Evolutionary conservation across 2,888 invertebrate species (phyloP).

Genomic region (Leucoma salicis): DNA sequence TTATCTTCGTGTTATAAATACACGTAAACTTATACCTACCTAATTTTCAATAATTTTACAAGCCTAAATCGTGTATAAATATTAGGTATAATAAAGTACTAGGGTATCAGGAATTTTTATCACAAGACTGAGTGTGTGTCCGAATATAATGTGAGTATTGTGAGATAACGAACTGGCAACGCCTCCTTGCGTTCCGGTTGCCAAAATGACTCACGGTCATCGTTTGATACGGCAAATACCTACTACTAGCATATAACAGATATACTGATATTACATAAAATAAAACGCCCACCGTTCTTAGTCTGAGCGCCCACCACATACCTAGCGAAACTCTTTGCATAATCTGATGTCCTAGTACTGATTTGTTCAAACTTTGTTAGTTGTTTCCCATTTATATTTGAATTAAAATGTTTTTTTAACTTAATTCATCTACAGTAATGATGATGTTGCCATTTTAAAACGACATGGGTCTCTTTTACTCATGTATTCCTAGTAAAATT

Average conservation of each 20-base stretch:
- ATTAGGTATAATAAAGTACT: slow-evolving; percentile 48
- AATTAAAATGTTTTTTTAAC: slow-evolving; percentile 5
- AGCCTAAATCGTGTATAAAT: no score
- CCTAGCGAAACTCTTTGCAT: slow-evolving; percentile 29
- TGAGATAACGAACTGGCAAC: slow-evolving; percentile 60
- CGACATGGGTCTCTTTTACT: slow-evolving; percentile 2
- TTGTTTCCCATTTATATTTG: slow-evolving; percentile 19
- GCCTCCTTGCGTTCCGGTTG: slow-evolving; percentile 67
- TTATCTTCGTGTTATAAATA: no score
- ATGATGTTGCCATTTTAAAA: no score
- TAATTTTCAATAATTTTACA: no score
- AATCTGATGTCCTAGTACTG: slow-evolving; percentile 47
- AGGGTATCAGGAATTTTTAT: slow-evolving; percentile 53
- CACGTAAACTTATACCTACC: no score
- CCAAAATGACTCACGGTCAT: slow-evolving; percentile 68
- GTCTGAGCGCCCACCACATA: slow-evolving; percentile 6
- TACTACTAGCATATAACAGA: slow-evolving; percentile 16
- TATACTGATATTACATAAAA: slow-evolving; percentile 20
- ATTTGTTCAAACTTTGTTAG: slow-evolving; percentile 43
- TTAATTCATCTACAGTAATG: slow-evolving; percentile 1
- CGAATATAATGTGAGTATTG: slow-evolving; percentile 33
- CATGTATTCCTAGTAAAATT: slow-evolving; percentile 40
- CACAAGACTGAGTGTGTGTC: slow-evolving; percentile 42
- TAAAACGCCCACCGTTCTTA: no score
- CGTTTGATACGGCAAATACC: slow-evolving; percentile 31